phyloP scores from a whole-genome alignment of 2,113 vertebrate species.

The Eptesicus fuscus region DNA sequence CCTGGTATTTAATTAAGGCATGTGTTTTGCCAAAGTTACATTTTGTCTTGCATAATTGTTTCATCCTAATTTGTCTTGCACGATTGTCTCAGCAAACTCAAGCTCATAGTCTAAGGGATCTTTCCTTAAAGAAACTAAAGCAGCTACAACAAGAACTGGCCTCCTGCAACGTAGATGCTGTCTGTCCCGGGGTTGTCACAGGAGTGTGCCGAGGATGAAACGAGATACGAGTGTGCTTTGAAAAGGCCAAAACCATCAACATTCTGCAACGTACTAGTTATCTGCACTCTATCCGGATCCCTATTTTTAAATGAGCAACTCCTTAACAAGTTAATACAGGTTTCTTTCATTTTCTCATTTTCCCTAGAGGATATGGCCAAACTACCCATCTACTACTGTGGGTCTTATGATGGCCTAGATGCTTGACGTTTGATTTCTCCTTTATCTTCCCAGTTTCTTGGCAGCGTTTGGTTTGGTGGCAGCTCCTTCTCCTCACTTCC shows the following conservation, averaged over 20 bases:
- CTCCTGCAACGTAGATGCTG: neutral
- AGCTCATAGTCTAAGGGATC: neutral
- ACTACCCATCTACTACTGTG: neutral
- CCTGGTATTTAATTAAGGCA: neutral
- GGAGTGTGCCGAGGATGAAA: neutral
- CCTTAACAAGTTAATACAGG: neutral
- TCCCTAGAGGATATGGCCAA: neutral
- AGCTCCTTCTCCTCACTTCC: neutral
- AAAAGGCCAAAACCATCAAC: neutral
- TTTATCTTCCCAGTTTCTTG: neutral
- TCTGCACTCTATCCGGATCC: neutral
- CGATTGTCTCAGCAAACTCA: neutral
- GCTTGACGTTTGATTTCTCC: neutral
- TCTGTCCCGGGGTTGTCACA: neutral
- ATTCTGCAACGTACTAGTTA: neutral
- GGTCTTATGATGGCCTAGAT: neutral
- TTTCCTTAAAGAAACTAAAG: slow-evolving; percentile 32
- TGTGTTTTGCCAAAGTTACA: slow-evolving; percentile 4
- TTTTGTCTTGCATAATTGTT: slow-evolving; percentile 34
- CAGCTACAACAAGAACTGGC: neutral
- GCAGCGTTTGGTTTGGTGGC: neutral
- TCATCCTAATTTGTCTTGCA: slow-evolving; percentile 19
- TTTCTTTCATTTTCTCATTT: neutral
- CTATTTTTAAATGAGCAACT: slow-evolving; percentile 1
- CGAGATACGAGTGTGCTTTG: neutral